Base-by-base conservation (phyloP, 2,888 invertebrate genomes). In the Elysia crispata region DNA sequence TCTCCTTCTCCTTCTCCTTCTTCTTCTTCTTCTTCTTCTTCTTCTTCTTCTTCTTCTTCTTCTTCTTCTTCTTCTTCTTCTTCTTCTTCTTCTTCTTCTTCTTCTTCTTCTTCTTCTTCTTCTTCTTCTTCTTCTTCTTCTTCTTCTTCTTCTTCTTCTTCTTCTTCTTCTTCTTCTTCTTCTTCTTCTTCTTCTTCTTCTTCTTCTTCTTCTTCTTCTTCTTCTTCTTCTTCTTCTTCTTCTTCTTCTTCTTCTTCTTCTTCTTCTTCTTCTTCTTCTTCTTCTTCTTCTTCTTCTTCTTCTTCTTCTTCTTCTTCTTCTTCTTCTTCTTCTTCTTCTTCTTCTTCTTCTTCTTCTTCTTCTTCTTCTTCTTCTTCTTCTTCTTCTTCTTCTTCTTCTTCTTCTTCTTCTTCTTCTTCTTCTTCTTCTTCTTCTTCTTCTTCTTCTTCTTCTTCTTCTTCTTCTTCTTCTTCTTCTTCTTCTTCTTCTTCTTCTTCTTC, bases 71-170 rank as follows among this genome's bases (percentile, higher is more conserved):
- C n/a, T n/a, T n/a, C n/a, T n/a, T n/a, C 31, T 70, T 70, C 31
- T 70, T 70, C 31, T 70, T 70, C 31, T 70, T 70, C 31, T 70
- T 70, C 31, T 70, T 70, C 31, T 70, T 70, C 31, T 70, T 70
- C 31, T 70, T 70, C 31, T 70, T 70, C 31, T 41, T 70, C 31
- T 70, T 70, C 31, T 70, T 70, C 31, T 70, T 70, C 31, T 70
- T 70, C 31, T 70, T 70, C 31, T 70, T 70, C 31, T 70, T 70
- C 31, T 70, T 70, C 31, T 70, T 70, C 31, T 70, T 70, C 31
- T 41, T 3, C 3, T 41, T 41, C 11, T 6, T 3, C 11, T 41
- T 41, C 5, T 6, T 41, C 3, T 41, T 41, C n/a, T n/a, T n/a
- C n/a, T n/a, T n/a, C n/a, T n/a, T n/a, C 31, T 70, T 70, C 31